Evolutionary conservation across 2,113 vertebrate species (phyloP).

Genomic region (Hydrochoerus hydrochaeris): DNA sequence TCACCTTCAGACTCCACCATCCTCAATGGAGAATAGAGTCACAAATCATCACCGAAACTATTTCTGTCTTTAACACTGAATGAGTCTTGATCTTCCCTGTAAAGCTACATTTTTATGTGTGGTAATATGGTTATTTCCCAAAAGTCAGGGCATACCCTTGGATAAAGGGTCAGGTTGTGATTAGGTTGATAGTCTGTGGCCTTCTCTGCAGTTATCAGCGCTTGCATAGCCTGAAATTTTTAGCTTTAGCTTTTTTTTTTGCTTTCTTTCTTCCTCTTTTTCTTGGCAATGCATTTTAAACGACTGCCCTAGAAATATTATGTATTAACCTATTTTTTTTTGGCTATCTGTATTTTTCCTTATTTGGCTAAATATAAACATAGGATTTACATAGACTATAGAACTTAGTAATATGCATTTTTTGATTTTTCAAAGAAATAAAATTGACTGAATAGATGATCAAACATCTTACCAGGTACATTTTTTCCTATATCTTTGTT

Average conservation of each 20-base stretch:
- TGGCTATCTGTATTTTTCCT: neutral
- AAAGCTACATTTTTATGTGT: neutral
- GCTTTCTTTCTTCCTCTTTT: neutral
- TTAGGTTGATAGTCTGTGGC: neutral
- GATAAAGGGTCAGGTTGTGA: neutral
- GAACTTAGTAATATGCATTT: neutral
- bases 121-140: neutral
- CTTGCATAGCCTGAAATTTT: neutral
- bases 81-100: neutral
- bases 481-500: neutral
- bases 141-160: neutral
- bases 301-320: neutral
- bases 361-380: neutral
- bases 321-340: neutral
- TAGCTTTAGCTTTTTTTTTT: neutral
- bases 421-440: constrained; percentile 50
- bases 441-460: neutral
- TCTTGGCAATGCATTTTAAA: neutral
- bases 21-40: constrained; percentile 5
- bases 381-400: neutral
- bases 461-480: neutral
- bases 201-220: neutral
- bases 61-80: neutral
- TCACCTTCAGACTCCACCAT: neutral
- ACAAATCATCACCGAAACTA: neutral